Base-by-base conservation (phyloP, 2,888 invertebrate genomes). In the Cryptophagus acutangulus region DNA sequence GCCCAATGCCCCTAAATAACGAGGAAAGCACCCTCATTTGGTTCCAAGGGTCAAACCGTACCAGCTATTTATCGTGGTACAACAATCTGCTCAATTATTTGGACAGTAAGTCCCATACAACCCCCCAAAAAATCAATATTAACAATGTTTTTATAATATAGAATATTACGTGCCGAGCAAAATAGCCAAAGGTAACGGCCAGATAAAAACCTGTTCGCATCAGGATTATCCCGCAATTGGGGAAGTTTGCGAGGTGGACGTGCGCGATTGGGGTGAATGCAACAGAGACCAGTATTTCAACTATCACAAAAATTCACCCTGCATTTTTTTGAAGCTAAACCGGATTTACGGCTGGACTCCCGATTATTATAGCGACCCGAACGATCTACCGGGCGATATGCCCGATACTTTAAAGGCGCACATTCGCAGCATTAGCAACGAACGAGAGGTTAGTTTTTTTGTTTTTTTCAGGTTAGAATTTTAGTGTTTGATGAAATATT, bases 21-120 rank as follows among this genome's bases (percentile, higher is more conserved):
- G 86, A 91, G 29, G 90, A 92, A 57, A 95, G 94, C 66, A 94
- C 95, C 20, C 77, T 99, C 50, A 92, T 99, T 67, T 90, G 93
- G 87, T 95, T 93, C 73, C 85, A 84, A 65, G 88, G 87, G 28
- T 85, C 87, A 10, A 82, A 85, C 45, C 75, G 76, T 40, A 78
- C 79, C 34, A 87, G 87, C 63, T 87, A 83, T 62, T 74, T 79
- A 49, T 80, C 81, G 61, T 92, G 92, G 91, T 82, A 81, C 14
- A 75, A 84, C 15, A 78, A 84, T 41, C 68, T 92, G 31, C 78
- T 83, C 40, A 65, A 77, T 8, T 93, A 90, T 67, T 74, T 94
- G 43, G 78, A 80, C 63, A 82, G 93, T 93, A 69, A 74, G 76
- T 69, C 8, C 24, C 6, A 6, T 20, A 20, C 6, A 20, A 20